Percentiles rank a stretch among this genome's conserved stretches.
phyloP scores from a whole-genome alignment of 2,797 vertebrate genomes.

The Nyctalus aviator region DNA sequence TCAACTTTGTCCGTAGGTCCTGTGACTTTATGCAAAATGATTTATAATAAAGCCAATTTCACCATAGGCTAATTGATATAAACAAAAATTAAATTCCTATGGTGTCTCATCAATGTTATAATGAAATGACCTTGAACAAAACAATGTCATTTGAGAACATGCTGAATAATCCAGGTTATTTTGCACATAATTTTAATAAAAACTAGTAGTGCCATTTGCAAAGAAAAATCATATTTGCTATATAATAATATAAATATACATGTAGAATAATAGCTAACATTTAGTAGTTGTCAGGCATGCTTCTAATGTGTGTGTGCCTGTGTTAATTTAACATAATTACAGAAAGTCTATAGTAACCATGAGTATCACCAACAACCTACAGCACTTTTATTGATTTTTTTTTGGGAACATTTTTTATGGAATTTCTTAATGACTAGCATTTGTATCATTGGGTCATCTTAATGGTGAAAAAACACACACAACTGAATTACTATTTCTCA shows the following conservation, averaged over 20 bases:
- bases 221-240: constrained; percentile 12
- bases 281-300: neutral
- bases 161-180: neutral
- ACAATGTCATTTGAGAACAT: neutral
- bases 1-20: neutral
- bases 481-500: constrained; percentile 1
- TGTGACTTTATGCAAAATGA: neutral
- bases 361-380: neutral
- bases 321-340: constrained; percentile 13
- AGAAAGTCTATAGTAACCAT: neutral
- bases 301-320: neutral
- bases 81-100: neutral
- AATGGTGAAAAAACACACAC: neutral
- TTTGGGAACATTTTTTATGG: neutral
- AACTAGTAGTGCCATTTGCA: neutral
- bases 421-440: neutral
- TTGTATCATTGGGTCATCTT: neutral
- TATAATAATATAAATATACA: neutral
- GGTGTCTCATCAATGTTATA: neutral
- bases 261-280: neutral
- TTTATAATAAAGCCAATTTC: neutral
- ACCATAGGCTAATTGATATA: neutral
- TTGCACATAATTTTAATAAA: neutral
- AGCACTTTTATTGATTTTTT: neutral
- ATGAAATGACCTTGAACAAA: neutral